A percentile compares a stretch with the other conserved stretches of the same genome.
Conservation (phyloP, 2,888 invertebrate genomes). For the Thymelicus acteon region DNA sequence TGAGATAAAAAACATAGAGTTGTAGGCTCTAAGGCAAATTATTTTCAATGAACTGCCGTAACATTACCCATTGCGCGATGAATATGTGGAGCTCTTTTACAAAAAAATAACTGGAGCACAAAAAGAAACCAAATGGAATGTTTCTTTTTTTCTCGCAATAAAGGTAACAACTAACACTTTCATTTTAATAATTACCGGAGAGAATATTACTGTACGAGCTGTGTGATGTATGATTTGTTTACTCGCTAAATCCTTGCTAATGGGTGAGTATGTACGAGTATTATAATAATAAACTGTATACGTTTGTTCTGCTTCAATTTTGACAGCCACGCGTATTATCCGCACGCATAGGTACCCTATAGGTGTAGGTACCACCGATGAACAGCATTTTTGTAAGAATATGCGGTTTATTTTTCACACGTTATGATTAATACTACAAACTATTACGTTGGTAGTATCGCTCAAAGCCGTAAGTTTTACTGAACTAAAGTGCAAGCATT, state of each 20-base stretch:
- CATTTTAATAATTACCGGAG: not conserved
- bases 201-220: not conserved
- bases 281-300: not conserved
- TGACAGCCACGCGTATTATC: not conserved
- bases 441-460: slow-evolving; percentile 26
- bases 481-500: slow-evolving; percentile 28
- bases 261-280: not conserved
- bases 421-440: slow-evolving; percentile 31
- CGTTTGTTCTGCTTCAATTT: not conserved
- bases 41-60: slow-evolving; percentile 12
- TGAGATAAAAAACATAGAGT: slow-evolving; percentile 14
- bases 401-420: slow-evolving; percentile 9
- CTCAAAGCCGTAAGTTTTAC: slow-evolving; percentile 26
- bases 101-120: slow-evolving; percentile 10
- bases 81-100: slow-evolving; percentile 6
- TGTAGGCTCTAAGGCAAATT: slow-evolving; percentile 6
- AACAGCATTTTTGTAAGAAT: slow-evolving; percentile 16
- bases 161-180: slow-evolving; percentile 2
- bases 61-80: slow-evolving; percentile 2
- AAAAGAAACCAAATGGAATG: slow-evolving; percentile 6
- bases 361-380: not conserved
- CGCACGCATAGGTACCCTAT: not conserved
- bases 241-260: not conserved
- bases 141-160: slow-evolving; percentile 5
- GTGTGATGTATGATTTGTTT: slow-evolving; percentile 6